Evolutionary conservation across 2,113 vertebrate genomes (phyloP).

Genomic region (Camelus bactrianus): DNA sequence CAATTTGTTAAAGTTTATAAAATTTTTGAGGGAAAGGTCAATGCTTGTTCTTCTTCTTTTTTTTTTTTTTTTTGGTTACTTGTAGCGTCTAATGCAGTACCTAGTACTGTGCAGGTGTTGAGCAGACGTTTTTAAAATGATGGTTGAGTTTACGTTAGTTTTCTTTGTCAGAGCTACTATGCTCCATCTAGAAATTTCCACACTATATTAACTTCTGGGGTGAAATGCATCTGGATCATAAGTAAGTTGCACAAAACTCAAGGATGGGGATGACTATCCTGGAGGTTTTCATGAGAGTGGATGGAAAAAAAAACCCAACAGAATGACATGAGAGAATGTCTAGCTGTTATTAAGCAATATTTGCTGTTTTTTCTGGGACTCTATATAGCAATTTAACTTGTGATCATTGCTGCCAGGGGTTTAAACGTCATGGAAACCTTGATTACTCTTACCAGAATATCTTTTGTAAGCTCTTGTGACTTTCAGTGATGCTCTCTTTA

Average conservation of each 20-base stretch:
- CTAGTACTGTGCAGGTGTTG: neutral
- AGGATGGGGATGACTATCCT: neutral
- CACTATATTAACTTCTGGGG: neutral
- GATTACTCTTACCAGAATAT: neutral
- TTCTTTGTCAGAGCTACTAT: neutral
- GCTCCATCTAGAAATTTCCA: neutral
- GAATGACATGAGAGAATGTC: neutral
- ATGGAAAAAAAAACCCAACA: neutral
- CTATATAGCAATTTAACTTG: neutral
- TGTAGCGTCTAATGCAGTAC: neutral
- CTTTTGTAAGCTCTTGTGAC: neutral
- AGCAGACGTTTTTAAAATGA: neutral
- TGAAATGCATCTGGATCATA: neutral
- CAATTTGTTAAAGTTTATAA: slow-evolving; percentile 14
- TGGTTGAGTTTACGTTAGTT: neutral
- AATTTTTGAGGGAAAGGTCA: neutral
- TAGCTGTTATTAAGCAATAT: neutral
- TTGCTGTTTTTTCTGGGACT: neutral
- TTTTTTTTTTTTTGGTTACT: neutral
- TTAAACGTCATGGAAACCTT: neutral
- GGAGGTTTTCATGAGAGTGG: neutral
- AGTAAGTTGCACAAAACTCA: neutral
- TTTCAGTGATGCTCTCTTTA: neutral
- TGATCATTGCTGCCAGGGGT: neutral
- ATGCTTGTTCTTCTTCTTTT: neutral